A percentile compares a stretch with the other conserved stretches of the same genome.
Conservation (phyloP, 2,797 vertebrate genomes). For the Heterohyrax brucei region DNA sequence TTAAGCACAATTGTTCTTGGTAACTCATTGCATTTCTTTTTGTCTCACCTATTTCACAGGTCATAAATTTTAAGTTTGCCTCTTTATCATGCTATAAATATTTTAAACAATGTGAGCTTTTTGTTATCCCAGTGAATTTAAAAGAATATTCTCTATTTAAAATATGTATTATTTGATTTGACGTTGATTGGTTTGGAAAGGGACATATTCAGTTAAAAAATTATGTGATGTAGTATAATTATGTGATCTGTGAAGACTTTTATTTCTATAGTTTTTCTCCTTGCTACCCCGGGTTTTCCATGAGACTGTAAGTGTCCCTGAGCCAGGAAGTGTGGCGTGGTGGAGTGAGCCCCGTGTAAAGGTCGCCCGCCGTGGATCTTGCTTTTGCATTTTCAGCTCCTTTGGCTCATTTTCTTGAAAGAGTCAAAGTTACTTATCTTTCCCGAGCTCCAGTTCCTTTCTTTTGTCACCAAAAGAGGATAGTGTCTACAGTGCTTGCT, state of each 20-base stretch:
- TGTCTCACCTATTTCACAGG: slow-evolving; percentile 65
- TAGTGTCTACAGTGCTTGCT: rapidly evolving
- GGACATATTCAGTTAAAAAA: neutral
- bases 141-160: neutral
- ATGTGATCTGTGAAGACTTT: neutral
- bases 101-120: slow-evolving; percentile 31
- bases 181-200: neutral
- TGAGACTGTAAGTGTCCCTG: neutral
- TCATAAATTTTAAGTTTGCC: slow-evolving; percentile 77
- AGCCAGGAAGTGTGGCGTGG: neutral
- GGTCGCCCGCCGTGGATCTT: neutral
- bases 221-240: neutral
- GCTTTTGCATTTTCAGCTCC: neutral
- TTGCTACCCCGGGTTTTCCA: neutral
- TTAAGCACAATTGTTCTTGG: slow-evolving; percentile 59
- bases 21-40: slow-evolving; percentile 56
- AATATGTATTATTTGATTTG: neutral
- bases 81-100: slow-evolving; percentile 27
- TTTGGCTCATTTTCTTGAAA: slow-evolving; percentile 58
- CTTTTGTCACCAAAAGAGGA: neutral
- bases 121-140: slow-evolving; percentile 2
- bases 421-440: neutral
- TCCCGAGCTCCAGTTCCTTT: neutral
- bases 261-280: neutral
- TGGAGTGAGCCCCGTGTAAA: neutral